Conservation (phyloP, 2,888 invertebrate species). For the Scaptodrosophila latifasciaeformis region DNA sequence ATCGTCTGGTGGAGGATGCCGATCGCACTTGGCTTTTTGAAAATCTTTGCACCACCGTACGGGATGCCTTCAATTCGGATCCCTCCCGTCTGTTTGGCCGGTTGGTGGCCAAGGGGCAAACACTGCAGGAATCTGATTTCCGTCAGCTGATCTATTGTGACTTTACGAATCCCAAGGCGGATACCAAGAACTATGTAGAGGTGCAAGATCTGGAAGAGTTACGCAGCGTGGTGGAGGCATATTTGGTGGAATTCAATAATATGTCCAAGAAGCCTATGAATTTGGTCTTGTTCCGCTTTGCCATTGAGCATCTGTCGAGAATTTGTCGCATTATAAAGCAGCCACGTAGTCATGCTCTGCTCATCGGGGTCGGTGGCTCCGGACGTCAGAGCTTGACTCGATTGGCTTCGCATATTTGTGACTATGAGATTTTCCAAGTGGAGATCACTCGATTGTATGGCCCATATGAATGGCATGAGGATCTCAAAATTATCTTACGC, state of each 20-base stretch:
- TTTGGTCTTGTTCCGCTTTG: conserved; percentile 94
- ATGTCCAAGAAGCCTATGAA: conserved; percentile 98
- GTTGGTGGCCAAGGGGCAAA: conserved; percentile 75
- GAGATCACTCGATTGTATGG: conserved; percentile 93
- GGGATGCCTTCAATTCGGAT: conserved; percentile 79
- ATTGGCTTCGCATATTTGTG: conserved; percentile 93
- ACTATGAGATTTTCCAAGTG: conserved; percentile 93
- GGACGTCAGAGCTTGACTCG: conserved; percentile 93
- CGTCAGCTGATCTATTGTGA: conserved; percentile 94
- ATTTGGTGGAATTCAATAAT: conserved; percentile 92
- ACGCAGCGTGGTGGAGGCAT: conserved; percentile 88
- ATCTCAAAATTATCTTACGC: conserved; percentile 86
- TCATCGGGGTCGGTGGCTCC: conserved; percentile 95
- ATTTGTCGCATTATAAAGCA: conserved; percentile 93
- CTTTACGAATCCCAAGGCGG: conserved; percentile 95
- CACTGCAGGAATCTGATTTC: conserved; percentile 86
- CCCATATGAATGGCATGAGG: conserved; percentile 91
- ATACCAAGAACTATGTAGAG: conserved; percentile 91
- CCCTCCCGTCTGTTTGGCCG: conserved; percentile 84
- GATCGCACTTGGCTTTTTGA: conserved; percentile 89
- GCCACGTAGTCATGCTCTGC: conserved; percentile 90
- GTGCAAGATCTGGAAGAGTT: conserved; percentile 88
- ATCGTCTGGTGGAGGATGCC: conserved; percentile 89
- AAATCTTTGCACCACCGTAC: conserved; percentile 80
- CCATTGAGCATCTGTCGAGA: conserved; percentile 94